Evolutionary conservation across 1,140 invertebrate genomes (phyloP), one percentile per base, ranked within the genome.

Genomic region (Apis florea): DNA sequence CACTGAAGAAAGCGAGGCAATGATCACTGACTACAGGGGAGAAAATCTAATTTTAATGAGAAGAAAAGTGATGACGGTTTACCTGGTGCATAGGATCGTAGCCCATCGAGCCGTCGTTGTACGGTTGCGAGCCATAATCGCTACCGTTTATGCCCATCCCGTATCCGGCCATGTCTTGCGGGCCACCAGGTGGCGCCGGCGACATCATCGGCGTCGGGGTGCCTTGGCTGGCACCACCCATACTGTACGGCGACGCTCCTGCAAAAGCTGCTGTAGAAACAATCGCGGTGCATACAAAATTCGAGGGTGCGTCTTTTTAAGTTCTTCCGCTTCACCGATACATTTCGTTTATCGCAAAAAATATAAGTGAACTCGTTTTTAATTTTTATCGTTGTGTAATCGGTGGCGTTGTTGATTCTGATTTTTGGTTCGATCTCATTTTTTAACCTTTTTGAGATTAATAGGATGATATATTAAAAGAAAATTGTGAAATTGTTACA

Each of bases 151-250:
- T 97, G 56, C 96, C 96, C 95, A 98, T 97, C 82, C 96, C 96
- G 93, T 98, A 98, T 54, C 97, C 97, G 95, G 98, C 97, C 88
- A 96, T 97, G 93, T 98, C 97, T 93, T 98, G 97, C 4, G 94
- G 93, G 69, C 93, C 94, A 63, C 94, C 93, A 83, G 96, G 95
- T 59, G 97, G 97, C 89, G 97, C 97, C 84, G 97, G 97, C 79
- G 97, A 98, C 97, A 98, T 98, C 97, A 98, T 97, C 64, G 97
- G 97, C 88, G 97, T 98, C 73, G 97, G 96, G 72, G 97, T 97
- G 85, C 97, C 97, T 89, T 97, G 96, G 78, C 96, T 96, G 79
- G 96, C 96, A 84, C 96, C 95, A 85, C 96, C 97, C 96, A 98
- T 96, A 89, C 96, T 97, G 95, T 98, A 98, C 74, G 97, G 97